Conservation (phyloP, 2,797 vertebrate genomes). For the Carapus acus region DNA sequence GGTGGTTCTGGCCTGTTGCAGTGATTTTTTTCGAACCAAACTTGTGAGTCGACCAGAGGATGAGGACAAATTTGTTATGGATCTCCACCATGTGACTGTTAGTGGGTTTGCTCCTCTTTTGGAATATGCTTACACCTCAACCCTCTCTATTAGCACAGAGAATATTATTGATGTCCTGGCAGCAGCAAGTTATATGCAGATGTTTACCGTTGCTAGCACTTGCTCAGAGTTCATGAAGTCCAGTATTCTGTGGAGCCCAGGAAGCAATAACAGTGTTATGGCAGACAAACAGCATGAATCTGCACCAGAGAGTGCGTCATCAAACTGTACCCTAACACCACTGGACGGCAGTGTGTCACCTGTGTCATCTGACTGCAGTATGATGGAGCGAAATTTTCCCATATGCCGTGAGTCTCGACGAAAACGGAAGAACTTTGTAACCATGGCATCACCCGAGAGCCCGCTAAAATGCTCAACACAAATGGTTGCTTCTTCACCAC, state of each 20-base stretch:
- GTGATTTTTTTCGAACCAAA: constrained; percentile 95
- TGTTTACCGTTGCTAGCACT: constrained; percentile 97
- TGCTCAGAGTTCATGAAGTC: constrained; percentile 99
- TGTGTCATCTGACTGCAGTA: constrained; percentile 94
- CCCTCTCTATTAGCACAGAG: constrained; percentile 95
- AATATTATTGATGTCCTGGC: constrained; percentile 98
- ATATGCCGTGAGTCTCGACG: constrained; percentile 89
- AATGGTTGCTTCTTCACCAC: constrained; percentile 81
- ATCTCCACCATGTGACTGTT: constrained; percentile 90
- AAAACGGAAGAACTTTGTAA: constrained; percentile 91
- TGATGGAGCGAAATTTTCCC: constrained; percentile 89
- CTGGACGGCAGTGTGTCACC: constrained; percentile 90
- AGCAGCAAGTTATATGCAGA: constrained; percentile 91
- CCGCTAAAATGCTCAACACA: constrained; percentile 88
- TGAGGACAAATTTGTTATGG: constrained; percentile 86
- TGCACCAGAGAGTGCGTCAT: constrained; percentile 80
- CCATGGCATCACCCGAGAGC: constrained; percentile 91
- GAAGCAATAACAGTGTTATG: constrained; percentile 52
- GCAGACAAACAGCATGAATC: constrained; percentile 81
- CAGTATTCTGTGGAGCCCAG: constrained; percentile 92
- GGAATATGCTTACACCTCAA: constrained; percentile 97
- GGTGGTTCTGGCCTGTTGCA: constrained; percentile 97
- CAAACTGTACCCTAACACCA: constrained; percentile 84
- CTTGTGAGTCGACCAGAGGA: constrained; percentile 87
- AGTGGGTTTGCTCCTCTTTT: constrained; percentile 92